Conservation (phyloP, 2,797 vertebrate species). For the Falco columbarius region DNA sequence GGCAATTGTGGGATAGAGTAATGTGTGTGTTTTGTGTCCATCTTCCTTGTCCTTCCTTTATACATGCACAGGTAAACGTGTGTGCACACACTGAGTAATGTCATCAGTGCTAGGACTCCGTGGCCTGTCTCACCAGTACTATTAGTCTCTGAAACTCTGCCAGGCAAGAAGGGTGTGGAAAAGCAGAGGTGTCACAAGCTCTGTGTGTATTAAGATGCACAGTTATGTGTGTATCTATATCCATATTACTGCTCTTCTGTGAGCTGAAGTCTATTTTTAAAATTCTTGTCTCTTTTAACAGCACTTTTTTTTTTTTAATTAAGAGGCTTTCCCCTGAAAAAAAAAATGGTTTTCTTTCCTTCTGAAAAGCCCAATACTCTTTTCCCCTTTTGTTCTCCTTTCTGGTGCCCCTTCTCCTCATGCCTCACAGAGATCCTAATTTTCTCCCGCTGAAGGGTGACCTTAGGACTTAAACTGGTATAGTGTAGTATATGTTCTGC, state of each 20-base stretch:
- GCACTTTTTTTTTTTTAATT: neutral
- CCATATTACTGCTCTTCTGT: neutral
- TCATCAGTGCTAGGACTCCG: neutral
- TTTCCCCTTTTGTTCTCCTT: neutral
- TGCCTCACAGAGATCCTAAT: neutral
- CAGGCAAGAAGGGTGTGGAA: neutral
- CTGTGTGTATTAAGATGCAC: neutral
- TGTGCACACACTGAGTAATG: neutral
- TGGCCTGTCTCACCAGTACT: neutral
- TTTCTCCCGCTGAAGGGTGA: neutral
- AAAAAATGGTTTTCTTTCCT: neutral
- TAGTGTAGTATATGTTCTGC: neutral
- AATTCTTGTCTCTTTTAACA: neutral
- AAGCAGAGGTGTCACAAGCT: neutral
- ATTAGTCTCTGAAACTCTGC: neutral
- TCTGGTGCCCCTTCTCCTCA: neutral
- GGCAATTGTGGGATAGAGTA: neutral
- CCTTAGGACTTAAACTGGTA: neutral
- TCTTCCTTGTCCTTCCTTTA: neutral
- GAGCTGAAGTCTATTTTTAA: neutral
- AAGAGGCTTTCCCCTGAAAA: neutral
- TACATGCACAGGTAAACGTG: accelerated
- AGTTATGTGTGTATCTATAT: neutral
- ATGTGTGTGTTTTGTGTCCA: neutral
- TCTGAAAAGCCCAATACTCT: neutral